A percentile compares a stretch with the other conserved stretches of the same genome.
Conservation (phyloP, 2,113 vertebrate genomes). For the Halcyon malimbica region DNA sequence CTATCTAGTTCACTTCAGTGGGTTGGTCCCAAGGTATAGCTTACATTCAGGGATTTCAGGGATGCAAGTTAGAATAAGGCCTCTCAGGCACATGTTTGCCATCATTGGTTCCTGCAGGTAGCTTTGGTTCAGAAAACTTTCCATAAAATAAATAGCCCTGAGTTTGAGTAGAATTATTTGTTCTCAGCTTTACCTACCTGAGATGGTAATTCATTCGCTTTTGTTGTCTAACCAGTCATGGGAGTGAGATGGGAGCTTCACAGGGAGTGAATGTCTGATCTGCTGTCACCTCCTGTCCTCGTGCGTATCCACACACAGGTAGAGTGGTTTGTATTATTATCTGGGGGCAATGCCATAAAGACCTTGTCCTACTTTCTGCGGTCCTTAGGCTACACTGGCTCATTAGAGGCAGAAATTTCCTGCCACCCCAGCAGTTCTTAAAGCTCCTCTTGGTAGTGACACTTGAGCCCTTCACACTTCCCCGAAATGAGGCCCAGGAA, state of each 20-base stretch:
- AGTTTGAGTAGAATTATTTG: background rate
- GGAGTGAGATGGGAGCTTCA: background rate
- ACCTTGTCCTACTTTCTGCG: background rate
- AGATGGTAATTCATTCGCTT: background rate
- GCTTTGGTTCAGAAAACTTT: background rate
- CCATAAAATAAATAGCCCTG: background rate
- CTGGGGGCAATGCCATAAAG: background rate
- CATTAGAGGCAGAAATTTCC: background rate
- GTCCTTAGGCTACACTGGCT: background rate
- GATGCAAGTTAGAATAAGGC: background rate
- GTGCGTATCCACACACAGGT: accelerated
- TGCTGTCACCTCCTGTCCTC: background rate
- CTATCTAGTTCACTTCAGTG: background rate
- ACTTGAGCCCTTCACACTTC: background rate
- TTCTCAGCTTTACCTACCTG: background rate
- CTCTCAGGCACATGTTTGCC: background rate
- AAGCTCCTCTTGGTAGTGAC: background rate
- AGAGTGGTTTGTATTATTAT: background rate
- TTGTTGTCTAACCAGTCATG: background rate
- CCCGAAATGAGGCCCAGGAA: background rate
- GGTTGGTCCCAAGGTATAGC: background rate
- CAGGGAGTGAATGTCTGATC: background rate
- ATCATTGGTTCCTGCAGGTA: background rate
- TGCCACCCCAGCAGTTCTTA: background rate
- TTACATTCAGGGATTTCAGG: background rate